Evolutionary conservation across 2,888 invertebrate species (phyloP), one percentile per base, ranked within the genome.

Genomic region (Cryptus armator): DNA sequence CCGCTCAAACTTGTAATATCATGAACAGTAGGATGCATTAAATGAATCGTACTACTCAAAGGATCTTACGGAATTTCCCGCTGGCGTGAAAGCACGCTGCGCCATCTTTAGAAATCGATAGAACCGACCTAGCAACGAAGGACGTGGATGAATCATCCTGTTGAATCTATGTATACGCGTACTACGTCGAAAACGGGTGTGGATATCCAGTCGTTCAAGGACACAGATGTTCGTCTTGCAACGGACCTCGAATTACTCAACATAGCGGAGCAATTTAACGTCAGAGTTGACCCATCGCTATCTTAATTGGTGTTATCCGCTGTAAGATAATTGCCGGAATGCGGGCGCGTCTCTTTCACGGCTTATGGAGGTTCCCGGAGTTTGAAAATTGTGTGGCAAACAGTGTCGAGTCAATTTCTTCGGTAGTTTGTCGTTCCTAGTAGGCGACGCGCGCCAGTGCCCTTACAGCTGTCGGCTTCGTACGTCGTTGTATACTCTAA

Each of bases 101-200:
- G 59, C 44, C 56, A 43, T 43, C 56, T 71, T 1, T 53, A 19
- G 12, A 16, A 71, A 56, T 71, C 71, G 53, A 56, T 56, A 14
- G 53, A 24, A 43, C 37, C 24, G n/a, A 44, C 24, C n/a, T 19
- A 9, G 44, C n/a, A 19, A 14, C 14, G 9, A n/a, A 4, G 14
- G 4, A 4, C 43, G 3, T 7, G 24, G 44, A 56, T 59, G 72
- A 56, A 51, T 59, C 71, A 71, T 53, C 1, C 53, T 32, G 51
- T 43, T 32, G 12, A 16, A 53, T 53, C 12, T 16, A 14, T 12
- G 37, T 5, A 53, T 53, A 16, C 10, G 4, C 16, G 19, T 19
- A 53, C 66, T 66, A 44, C 44, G 44, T 5, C 12, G 51, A 71
- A 53, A 71, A 16, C 12, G 24, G 14, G 24, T 19, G 43, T 19